These are phyloP conservation scores for Labeo catla DNA, from an alignment of 2,113 vertebrate species.

Conservation along the genomic window DNA sequence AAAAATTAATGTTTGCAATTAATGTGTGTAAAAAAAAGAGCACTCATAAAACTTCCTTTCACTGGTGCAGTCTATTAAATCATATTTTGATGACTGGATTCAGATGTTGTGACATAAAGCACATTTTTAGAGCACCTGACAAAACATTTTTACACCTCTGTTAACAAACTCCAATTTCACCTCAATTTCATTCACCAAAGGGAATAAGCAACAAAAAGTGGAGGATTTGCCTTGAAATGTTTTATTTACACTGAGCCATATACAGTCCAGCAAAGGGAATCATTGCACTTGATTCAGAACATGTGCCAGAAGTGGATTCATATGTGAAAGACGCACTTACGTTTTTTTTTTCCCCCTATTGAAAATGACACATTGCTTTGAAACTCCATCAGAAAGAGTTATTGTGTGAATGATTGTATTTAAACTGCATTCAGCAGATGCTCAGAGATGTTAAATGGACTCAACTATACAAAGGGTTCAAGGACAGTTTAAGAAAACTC, in stretches of 20 bases:
- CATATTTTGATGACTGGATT: not conserved
- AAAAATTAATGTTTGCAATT: not conserved
- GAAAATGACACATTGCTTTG: not conserved
- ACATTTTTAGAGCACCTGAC: not conserved
- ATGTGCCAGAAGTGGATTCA: not conserved
- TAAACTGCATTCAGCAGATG: not conserved
- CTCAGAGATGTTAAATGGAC: not conserved
- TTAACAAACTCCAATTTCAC: not conserved
- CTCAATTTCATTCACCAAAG: not conserved
- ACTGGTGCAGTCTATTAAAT: too few relatives aligned
- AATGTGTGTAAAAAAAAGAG: too few relatives aligned
- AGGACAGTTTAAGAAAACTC: not conserved
- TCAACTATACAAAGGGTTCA: not conserved
- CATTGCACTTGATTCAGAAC: not conserved
- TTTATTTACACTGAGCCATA: constrained; percentile 29
- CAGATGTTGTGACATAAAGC: not conserved
- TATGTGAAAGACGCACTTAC: not conserved
- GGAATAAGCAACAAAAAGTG: not conserved
- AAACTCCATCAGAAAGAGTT: not conserved
- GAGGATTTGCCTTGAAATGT: not conserved
- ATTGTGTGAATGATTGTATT: not conserved
- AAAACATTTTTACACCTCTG: not conserved
- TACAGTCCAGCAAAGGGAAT: not conserved
- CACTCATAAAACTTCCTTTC: too few relatives aligned
- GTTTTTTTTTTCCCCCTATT: too few relatives aligned